phyloP scores from a whole-genome alignment of 2,113 vertebrate species.

The Triplophysa dalaica region DNA sequence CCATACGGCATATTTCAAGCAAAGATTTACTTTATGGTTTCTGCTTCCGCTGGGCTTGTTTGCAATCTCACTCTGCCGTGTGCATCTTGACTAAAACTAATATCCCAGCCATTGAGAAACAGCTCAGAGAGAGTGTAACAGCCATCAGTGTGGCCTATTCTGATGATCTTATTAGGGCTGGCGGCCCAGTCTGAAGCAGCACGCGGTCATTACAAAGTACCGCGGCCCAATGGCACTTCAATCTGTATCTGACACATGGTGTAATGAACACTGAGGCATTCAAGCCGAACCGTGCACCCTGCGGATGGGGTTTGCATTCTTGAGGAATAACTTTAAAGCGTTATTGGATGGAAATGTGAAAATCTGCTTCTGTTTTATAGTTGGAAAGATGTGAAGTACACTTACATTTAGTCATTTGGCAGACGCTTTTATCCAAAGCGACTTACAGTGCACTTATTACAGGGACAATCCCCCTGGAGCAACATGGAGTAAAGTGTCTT shows the following conservation, averaged over 20 bases:
- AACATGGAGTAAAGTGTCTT: no score
- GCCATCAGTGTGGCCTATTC: conserved; percentile 50
- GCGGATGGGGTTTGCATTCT: conserved; percentile 49
- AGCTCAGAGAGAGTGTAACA: conserved; percentile 41
- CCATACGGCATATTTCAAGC: no score
- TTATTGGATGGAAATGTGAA: no score
- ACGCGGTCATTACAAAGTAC: conserved; percentile 40
- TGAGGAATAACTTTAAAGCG: conserved; percentile 8
- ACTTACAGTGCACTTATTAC: no score
- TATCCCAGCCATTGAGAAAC: conserved; percentile 34
- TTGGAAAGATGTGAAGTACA: no score
- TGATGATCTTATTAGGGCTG: conserved; percentile 57
- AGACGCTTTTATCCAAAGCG: no score
- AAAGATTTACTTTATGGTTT: background rate
- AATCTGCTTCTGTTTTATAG: no score
- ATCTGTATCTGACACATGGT: conserved; percentile 58
- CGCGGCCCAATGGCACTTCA: conserved; percentile 44
- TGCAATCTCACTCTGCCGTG: conserved; percentile 11
- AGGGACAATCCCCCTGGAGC: no score
- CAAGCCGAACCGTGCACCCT: conserved; percentile 36
- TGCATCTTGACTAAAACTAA: conserved; percentile 42
- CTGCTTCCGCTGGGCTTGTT: conserved; percentile 16
- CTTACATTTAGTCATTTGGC: no score
- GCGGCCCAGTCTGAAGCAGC: conserved; percentile 47
- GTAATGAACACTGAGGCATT: conserved; percentile 43